Evolutionary conservation across 2,888 invertebrate species (phyloP), one percentile per base, ranked within the genome.

Genomic region (Drosophila maculinotata): DNA sequence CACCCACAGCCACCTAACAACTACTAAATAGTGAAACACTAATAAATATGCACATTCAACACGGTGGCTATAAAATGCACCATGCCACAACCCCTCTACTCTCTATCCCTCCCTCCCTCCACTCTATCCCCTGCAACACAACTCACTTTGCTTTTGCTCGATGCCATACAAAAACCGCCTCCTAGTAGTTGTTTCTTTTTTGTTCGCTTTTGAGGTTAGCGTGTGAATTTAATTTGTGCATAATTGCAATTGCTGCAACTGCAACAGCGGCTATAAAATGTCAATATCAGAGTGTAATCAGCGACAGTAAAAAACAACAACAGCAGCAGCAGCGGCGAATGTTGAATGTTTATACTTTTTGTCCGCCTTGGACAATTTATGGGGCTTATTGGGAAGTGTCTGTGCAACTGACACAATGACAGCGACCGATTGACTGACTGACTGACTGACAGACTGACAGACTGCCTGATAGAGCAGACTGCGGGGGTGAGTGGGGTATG

Each of bases 141-240:
- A 7, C 8, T 1, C 9, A 25, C 8, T 39, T 53, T 51, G 84
- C 59, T 83, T 79, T 64, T 20, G 6, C 44, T 20, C 7, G 70
- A 38, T 62, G 66, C 52, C 38, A 63, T 54, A 68, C 64, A 75
- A 70, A 70, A 70, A 52, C 35, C 26, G 47, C 36, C 59, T 47
- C 25, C 39, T 48, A 41, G 42, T 62, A 44, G 45, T 45, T 41
- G 7, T 14, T 45, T 12, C 23, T 49, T 15, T 26, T n/a, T 33
- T 45, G 41, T 30, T 60, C 3, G 10, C 26, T 53, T 56, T 71
- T 68, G 63, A 59, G 75, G 58, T 69, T 82, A 57, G 76, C 85
- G 87, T 81, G 87, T 81, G 81, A 81, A 87, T 81, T 87, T 67
- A 80, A 81, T 81, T 83, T 81, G 78, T 69, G 87, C 71, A 81